Evolutionary conservation across 2,113 vertebrate species (phyloP), one percentile per base, ranked within the genome.

Genomic region (Microtus richardsoni): DNA sequence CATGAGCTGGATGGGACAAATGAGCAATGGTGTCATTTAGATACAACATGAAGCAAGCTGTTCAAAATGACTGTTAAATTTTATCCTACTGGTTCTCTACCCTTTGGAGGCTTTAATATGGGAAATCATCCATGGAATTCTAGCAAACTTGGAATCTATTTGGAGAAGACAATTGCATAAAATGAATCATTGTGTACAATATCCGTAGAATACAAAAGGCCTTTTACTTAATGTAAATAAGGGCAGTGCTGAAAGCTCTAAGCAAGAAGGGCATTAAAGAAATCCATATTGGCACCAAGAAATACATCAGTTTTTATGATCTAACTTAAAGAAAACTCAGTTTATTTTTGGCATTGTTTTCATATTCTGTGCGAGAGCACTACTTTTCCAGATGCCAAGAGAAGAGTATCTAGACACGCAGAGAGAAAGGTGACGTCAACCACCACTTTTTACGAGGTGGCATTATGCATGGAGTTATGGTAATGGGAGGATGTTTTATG

Each of bases 101-200:
- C 97, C 98, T 98, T 98, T 98, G 96, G 97, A 98, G 92, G 98
- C 88, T 98, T 96, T 98, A 98, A 97, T 97, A 97, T 98, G 96
- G 96, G 96, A 98, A 98, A 98, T 98, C 98, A 98, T 98, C 98
- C 97, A 98, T 98, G 98, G 98, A 98, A 98, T 98, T 98, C 97
- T 97, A 98, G 97, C 91, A 98, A 98, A 98, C 98, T 98, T 96
- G 98, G 98, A 98, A 97, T 98, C 98, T 97, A 95, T 98, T 98
- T 98, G 97, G 98, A 95, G 96, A 98, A 98, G 97, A 98, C 86
- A 94, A 98, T 98, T 98, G 98, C 98, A 98, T 98, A 98, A 98
- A 98, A 97, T 97, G 98, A 98, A 98, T 97, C 96, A 98, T 98
- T 98, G 98, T 98, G 96, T 97, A 95, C 80, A 94, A 97, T 95